Evolutionary conservation across 2,888 invertebrate species (phyloP).

Genomic region (Serrognathus titanus): DNA sequence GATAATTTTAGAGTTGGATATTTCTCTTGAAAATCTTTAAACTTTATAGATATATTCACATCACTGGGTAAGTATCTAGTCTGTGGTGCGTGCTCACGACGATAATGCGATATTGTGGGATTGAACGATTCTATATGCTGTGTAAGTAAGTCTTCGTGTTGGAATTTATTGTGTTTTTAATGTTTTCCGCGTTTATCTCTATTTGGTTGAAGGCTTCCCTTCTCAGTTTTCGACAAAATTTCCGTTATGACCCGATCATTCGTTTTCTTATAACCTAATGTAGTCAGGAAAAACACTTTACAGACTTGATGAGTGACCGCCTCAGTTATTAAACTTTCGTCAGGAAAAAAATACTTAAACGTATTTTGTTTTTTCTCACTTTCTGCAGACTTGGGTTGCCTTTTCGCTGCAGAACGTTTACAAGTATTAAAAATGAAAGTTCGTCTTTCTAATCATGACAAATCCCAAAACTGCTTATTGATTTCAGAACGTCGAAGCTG

Average conservation of each 20-base stretch:
- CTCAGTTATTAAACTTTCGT: conserved; percentile 4
- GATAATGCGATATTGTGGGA: conserved; percentile 21
- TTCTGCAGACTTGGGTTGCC: conserved; percentile 1
- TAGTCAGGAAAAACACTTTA: conserved; percentile 11
- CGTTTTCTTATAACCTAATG: conserved; percentile 11
- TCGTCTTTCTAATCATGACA: background rate
- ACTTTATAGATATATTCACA: conserved; percentile 17
- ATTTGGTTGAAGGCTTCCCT: conserved; percentile 3
- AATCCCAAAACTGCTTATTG: background rate
- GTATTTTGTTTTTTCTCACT: conserved; percentile 5
- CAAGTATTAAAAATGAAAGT: conserved; percentile 1
- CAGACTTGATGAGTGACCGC: conserved; percentile 7
- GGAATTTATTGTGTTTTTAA: conserved; percentile 9
- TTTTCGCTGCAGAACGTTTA: conserved; percentile 1
- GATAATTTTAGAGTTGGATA: conserved; percentile 10
- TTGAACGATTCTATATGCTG: conserved; percentile 15
- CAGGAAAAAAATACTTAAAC: conserved; percentile 2
- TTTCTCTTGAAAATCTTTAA: conserved; percentile 15
- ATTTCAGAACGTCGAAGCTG: conserved; percentile 8
- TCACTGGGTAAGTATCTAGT: conserved; percentile 21
- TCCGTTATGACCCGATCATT: conserved; percentile 9
- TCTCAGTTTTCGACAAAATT: conserved; percentile 7
- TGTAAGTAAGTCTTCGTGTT: conserved; percentile 6
- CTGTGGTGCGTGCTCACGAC: conserved; percentile 18
- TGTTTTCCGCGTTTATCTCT: conserved; percentile 11